Percentiles rank a stretch among this genome's conserved stretches.
These are phyloP conservation scores for Mallotus villosus DNA, from an alignment of 2,797 vertebrate genomes.

Conservation along the genomic window DNA sequence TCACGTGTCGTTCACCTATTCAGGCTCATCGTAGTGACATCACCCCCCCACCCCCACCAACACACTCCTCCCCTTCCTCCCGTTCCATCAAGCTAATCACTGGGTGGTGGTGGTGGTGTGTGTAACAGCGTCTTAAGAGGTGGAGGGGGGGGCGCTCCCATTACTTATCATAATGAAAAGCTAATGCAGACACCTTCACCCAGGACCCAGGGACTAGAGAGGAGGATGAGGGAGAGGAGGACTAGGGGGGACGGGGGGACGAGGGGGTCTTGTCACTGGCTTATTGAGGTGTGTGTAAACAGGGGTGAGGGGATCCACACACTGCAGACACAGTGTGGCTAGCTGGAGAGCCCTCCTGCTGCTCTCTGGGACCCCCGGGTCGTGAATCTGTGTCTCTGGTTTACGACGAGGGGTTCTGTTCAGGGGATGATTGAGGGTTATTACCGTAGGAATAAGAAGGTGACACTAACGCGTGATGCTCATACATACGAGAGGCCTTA, in stretches of 20 bases:
- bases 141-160: constrained; percentile 63
- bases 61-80: constrained; percentile 22
- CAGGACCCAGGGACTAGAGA: neutral
- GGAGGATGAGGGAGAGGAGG: too few species aligned
- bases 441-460: too few species aligned
- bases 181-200: constrained; percentile 59
- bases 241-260: too few species aligned
- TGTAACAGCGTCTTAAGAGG: constrained; percentile 70
- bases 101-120: neutral
- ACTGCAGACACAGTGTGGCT: too few species aligned
- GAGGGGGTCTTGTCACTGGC: too few species aligned
- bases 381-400: neutral
- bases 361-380: too few species aligned
- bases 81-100: constrained; percentile 73
- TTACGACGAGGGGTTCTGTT: neutral
- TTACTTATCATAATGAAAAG: constrained; percentile 74
- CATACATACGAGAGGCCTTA: neutral
- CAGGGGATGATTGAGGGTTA: too few species aligned
- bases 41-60: constrained; percentile 21
- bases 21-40: constrained; percentile 68
- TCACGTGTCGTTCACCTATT: constrained; percentile 63
- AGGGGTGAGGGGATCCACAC: too few species aligned
- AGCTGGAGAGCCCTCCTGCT: too few species aligned
- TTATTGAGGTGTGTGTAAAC: too few species aligned
- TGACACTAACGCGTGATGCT: neutral